A percentile compares a stretch with the other conserved stretches of the same genome.
Conservation (phyloP, 2,797 vertebrate species). For the Eptatretus atami region DNA sequence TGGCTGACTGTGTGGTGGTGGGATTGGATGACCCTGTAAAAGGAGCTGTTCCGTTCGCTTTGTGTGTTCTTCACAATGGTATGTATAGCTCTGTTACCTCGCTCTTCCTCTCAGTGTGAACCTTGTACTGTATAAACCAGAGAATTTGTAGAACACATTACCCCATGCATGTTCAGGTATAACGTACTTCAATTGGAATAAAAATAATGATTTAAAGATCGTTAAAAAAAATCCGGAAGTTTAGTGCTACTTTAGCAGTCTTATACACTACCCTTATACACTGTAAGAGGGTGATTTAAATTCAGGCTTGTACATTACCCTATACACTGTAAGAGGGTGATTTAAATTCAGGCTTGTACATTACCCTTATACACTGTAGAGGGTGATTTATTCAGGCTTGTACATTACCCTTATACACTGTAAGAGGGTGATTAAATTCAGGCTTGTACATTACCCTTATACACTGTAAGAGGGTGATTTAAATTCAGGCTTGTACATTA, state of each 20-base stretch:
- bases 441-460: too few species aligned
- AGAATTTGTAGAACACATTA: too few species aligned
- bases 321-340: constrained; percentile 7
- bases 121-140: background rate
- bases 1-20: constrained; percentile 70
- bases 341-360: constrained; percentile 6
- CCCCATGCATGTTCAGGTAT: too few species aligned
- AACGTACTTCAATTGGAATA: too few species aligned
- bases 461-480: constrained; percentile 9
- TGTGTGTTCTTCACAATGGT: constrained; percentile 56
- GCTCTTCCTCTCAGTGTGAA: background rate
- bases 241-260: too few species aligned
- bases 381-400: too few species aligned
- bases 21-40: constrained; percentile 53
- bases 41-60: constrained; percentile 48
- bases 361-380: too few species aligned
- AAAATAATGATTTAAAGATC: too few species aligned
- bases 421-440: too few species aligned
- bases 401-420: too few species aligned
- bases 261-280: background rate
- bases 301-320: background rate
- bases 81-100: constrained; percentile 11
- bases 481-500: background rate
- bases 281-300: constrained; percentile 9
- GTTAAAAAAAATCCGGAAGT: too few species aligned